Conservation (phyloP, 2,888 invertebrate genomes). For the Lasioglossum figueresi region DNA sequence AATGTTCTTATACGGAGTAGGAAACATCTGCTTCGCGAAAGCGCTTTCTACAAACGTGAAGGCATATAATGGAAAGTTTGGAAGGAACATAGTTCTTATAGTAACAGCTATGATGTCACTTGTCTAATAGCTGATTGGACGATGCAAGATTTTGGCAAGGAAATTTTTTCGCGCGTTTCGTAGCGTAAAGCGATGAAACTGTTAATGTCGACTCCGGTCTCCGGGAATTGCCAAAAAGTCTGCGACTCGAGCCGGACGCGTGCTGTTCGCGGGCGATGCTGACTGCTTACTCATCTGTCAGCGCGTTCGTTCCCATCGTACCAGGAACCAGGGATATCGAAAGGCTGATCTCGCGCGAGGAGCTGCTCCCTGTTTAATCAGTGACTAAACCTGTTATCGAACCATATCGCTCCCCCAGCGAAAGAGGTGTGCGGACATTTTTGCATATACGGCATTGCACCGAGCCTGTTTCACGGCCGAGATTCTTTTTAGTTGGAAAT, state of each 20-base stretch:
- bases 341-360: constrained; percentile 47
- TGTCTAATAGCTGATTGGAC: too few species aligned
- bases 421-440: constrained; percentile 44
- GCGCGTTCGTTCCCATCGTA: constrained; percentile 55
- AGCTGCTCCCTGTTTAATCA: constrained; percentile 60
- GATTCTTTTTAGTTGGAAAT: constrained; percentile 13
- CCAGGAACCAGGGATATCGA: constrained; percentile 63
- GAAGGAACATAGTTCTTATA: too few species aligned
- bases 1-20: too few species aligned
- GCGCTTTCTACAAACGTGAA: too few species aligned
- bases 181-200: neutral
- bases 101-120: neutral
- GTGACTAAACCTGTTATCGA: constrained; percentile 68
- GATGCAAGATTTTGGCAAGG: neutral
- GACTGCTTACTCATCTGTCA: constrained; percentile 59
- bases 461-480: neutral
- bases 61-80: too few species aligned
- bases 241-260: constrained; percentile 47
- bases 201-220: constrained; percentile 23
- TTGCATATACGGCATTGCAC: constrained; percentile 18
- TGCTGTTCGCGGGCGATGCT: constrained; percentile 21
- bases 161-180: neutral
- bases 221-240: constrained; percentile 65
- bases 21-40: too few species aligned
- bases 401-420: constrained; percentile 42